phyloP scores from a whole-genome alignment of 2,888 invertebrate genomes.

The Carterocephalus palaemon region DNA sequence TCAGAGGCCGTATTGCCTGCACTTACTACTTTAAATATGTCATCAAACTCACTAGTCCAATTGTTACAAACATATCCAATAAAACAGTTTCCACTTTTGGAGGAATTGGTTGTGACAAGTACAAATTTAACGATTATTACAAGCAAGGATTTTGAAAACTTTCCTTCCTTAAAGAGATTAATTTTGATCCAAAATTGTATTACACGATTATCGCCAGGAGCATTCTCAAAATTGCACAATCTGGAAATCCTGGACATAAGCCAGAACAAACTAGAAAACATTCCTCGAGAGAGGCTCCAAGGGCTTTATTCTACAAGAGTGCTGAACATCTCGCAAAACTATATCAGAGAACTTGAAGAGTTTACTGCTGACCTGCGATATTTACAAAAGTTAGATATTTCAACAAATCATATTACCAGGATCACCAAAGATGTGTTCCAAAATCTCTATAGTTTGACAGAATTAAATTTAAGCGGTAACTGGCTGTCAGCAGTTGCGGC shows the following conservation, averaged over 20 bases:
- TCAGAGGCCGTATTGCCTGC: constrained; percentile 86
- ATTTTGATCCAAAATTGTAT: constrained; percentile 86
- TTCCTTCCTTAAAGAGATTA: constrained; percentile 86
- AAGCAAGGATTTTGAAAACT: constrained; percentile 90
- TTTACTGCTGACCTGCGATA: constrained; percentile 88
- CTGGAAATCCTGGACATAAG: constrained; percentile 89
- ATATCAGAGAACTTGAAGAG: constrained; percentile 88
- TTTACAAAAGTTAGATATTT: constrained; percentile 88
- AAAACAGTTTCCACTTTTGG: constrained; percentile 86
- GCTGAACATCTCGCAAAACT: constrained; percentile 91
- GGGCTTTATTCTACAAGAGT: constrained; percentile 85
- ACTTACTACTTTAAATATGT: constrained; percentile 87
- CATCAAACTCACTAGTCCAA: constrained; percentile 87
- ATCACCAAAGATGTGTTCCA: constrained; percentile 87
- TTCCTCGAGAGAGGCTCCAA: constrained; percentile 91
- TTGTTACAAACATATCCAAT: constrained; percentile 85
- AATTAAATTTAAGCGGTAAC: constrained; percentile 89
- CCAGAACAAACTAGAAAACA: constrained; percentile 87
- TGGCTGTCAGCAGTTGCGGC: constrained; percentile 87
- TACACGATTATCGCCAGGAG: constrained; percentile 89
- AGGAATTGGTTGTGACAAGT: constrained; percentile 87
- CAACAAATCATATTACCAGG: constrained; percentile 88
- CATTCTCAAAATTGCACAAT: constrained; percentile 87
- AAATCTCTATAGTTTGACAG: constrained; percentile 86
- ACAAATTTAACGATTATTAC: constrained; percentile 91